Evolutionary conservation across 2,113 vertebrate species (phyloP).

Genomic region (Hypocryptadius cinnamomeus): DNA sequence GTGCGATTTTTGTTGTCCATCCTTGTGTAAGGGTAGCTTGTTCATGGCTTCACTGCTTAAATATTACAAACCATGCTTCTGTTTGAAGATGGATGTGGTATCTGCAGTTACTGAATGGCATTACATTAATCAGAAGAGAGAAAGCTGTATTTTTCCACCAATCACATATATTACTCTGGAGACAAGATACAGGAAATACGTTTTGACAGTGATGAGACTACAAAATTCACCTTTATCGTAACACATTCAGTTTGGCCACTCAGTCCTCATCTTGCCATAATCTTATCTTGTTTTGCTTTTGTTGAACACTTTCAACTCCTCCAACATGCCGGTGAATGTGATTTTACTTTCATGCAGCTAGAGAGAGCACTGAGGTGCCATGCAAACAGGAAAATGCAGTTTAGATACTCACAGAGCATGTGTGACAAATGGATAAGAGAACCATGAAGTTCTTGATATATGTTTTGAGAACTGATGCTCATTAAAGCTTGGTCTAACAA

Average conservation of each 20-base stretch:
- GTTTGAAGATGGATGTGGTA: background rate
- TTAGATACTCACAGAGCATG: background rate
- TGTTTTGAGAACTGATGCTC: background rate
- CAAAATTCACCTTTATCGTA: background rate
- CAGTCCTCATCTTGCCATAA: background rate
- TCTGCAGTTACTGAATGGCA: background rate
- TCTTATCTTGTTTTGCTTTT: constrained; percentile 1
- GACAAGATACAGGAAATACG: background rate
- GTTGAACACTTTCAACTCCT: background rate
- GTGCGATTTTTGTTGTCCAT: background rate
- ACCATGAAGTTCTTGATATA: background rate
- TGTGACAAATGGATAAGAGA: background rate
- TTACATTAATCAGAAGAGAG: background rate
- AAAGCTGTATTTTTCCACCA: background rate
- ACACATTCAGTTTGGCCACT: background rate
- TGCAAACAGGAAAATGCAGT: background rate
- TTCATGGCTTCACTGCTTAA: background rate
- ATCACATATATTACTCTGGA: background rate
- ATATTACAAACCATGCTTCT: background rate
- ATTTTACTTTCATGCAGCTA: background rate
- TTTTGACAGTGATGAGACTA: background rate
- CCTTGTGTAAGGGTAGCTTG: background rate
- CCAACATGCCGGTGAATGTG: background rate
- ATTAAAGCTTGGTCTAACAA: background rate
- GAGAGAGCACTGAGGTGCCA: background rate